A percentile compares a stretch with the other conserved stretches of the same genome.
These are phyloP conservation scores for Xenops minutus DNA, from an alignment of 2,797 vertebrate species.

Conservation along the genomic window DNA sequence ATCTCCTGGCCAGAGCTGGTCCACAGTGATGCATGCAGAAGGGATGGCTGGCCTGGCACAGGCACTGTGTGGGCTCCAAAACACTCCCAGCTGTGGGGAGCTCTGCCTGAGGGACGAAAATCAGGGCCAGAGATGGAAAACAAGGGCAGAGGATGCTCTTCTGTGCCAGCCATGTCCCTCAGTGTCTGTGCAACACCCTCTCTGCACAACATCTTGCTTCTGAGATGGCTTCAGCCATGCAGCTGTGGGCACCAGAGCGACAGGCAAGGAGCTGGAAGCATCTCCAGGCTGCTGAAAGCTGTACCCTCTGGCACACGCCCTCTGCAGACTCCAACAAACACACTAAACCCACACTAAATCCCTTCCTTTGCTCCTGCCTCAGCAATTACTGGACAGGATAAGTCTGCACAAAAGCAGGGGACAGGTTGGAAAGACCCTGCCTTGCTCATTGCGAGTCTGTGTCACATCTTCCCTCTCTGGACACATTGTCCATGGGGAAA, in stretches of 20 bases:
- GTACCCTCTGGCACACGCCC: accelerated
- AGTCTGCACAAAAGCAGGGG: neutral
- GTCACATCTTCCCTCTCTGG: accelerated
- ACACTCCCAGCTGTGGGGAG: neutral
- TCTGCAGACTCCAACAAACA: neutral
- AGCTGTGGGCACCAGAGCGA: neutral
- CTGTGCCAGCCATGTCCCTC: neutral
- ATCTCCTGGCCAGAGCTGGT: neutral
- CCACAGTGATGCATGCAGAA: accelerated
- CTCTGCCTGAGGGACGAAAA: neutral
- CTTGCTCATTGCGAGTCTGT: neutral
- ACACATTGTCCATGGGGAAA: neutral
- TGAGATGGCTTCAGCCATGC: neutral
- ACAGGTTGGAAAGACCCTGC: neutral
- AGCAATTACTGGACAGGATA: neutral
- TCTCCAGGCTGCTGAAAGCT: neutral
- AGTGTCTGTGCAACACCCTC: neutral
- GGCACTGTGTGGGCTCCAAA: neutral
- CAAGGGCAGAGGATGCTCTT: neutral
- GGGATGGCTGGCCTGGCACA: neutral
- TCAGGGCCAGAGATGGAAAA: neutral
- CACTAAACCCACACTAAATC: too few relatives aligned
- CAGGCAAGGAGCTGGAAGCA: neutral
- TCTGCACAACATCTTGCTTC: neutral
- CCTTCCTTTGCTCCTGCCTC: neutral